Percentiles rank a stretch among this genome's conserved stretches.
phyloP scores from a whole-genome alignment of 1,140 invertebrate genomes.

The Liolophura sinensis region DNA sequence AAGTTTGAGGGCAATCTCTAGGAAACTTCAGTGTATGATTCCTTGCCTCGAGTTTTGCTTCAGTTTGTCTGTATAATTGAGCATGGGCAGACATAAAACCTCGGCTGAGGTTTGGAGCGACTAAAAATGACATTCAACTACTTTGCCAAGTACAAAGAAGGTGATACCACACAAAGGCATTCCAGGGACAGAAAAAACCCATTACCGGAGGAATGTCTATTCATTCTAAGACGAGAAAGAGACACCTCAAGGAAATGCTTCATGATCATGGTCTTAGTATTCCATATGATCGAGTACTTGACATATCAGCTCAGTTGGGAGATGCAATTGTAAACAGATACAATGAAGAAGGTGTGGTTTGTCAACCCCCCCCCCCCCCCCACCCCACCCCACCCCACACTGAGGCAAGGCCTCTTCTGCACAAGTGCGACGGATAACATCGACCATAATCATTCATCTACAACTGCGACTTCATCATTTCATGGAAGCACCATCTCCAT shows the following conservation, averaged over 20 bases:
- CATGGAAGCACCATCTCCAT: slow-evolving; percentile 21
- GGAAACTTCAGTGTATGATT: slow-evolving; percentile 13
- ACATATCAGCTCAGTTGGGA: slow-evolving; percentile 17
- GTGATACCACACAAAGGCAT: slow-evolving; percentile 12
- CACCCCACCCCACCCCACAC: too few species aligned
- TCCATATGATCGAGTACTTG: slow-evolving; percentile 22
- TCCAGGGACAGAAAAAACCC: slow-evolving; percentile 22
- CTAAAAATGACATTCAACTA: slow-evolving; percentile 21
- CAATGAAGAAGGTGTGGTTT: slow-evolving; percentile 10
- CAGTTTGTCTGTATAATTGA: slow-evolving; percentile 23
- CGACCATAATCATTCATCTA: too few species aligned
- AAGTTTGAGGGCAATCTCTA: slow-evolving; percentile 11
- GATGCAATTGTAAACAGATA: slow-evolving; percentile 11
- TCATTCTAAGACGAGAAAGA: slow-evolving; percentile 24
- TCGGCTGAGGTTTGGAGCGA: slow-evolving; percentile 12
- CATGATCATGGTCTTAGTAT: slow-evolving; percentile 20
- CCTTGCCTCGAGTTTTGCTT: slow-evolving; percentile 18
- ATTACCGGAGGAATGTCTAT: slow-evolving; percentile 22
- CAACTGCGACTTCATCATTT: slow-evolving; percentile 17
- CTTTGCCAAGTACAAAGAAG: slow-evolving; percentile 7
- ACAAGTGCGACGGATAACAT: too few species aligned
- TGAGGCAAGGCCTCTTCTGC: slow-evolving; percentile 11
- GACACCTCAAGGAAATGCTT: slow-evolving; percentile 20
- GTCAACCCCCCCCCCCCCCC: neutral
- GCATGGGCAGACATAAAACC: slow-evolving; percentile 17